Base-by-base conservation (phyloP, 2,797 vertebrate genomes). In the Molossus alvarezi region DNA sequence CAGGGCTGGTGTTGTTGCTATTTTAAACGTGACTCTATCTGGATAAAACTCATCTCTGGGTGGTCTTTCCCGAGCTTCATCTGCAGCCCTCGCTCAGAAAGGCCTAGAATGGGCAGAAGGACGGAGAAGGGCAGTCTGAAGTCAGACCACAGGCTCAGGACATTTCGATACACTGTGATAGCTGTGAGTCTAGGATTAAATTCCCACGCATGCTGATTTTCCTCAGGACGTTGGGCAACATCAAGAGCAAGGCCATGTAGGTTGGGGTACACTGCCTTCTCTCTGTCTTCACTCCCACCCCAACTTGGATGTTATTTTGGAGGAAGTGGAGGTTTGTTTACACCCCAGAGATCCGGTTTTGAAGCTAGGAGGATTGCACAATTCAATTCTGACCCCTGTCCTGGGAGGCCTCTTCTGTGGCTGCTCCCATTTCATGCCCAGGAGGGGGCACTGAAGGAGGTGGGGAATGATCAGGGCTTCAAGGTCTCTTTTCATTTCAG, bases 261-360 rank as follows among this genome's bases (percentile, higher is more conserved):
- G 9, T 27, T 33, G 72, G 48, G 51, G 48, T 17, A 5, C 27
- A 29, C 48, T 4, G 37, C 37, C n/a, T 62, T 41, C 53, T 57
- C 5, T 69, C 37, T 9, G 48, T 71, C 80, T 80, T 3, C 5
- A 75, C 33, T 25, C 15, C 62, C 58, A 48, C 25, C 29, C 53
- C 9, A 41, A 41, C 11, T 37, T 27, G 8, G 20, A 64, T 37
- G 51, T 60, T 76, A 41, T 41, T 88, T 84, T 48, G 53, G 82
- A 94, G 92, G 93, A 97, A 96, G 86, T 79, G 41, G 58, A n/a
- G 33, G 21, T n/a, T 95, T 95, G 80, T 95, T 96, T 93, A 96
- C 83, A 84, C 76, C n/a, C n/a, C 57, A 93, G 65, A 91, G 60
- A 89, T 89, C 71, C 1, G 48, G 57, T 80, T 97, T 89, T 77